Conservation (phyloP, 1,140 invertebrate genomes). For the Zaprionus kolodkinae region DNA sequence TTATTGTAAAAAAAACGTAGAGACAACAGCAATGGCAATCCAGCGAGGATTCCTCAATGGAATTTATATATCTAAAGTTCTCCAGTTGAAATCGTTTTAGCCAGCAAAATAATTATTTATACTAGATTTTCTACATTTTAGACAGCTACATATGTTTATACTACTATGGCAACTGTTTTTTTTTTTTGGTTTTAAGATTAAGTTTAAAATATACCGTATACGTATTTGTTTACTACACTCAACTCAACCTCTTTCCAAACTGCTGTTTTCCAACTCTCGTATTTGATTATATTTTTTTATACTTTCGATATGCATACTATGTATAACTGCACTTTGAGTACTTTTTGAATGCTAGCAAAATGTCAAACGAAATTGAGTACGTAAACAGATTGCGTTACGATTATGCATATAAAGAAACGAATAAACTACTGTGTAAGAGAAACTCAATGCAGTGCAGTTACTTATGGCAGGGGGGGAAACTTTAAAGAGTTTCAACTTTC, state of each 20-base stretch:
- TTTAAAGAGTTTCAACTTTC: not conserved
- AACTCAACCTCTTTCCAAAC: constrained; percentile 12
- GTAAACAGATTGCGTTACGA: constrained; percentile 68
- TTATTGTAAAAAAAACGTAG: constrained; percentile 37
- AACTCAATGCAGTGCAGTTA: constrained; percentile 10
- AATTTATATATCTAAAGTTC: constrained; percentile 22
- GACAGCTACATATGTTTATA: constrained; percentile 18
- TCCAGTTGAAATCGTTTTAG: constrained; percentile 28
- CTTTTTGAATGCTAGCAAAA: constrained; percentile 69
- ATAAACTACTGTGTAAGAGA: constrained; percentile 75
- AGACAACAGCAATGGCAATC: constrained; percentile 13
- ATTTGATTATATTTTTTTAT: constrained; percentile 18
- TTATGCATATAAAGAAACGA: constrained; percentile 79
- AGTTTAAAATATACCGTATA: constrained; percentile 14
- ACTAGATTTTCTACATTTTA: constrained; percentile 29
- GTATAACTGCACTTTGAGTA: constrained; percentile 60
- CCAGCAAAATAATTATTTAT: constrained; percentile 28
- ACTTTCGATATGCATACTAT: constrained; percentile 37
- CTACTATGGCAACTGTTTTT: constrained; percentile 9
- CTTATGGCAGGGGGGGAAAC: not conserved
- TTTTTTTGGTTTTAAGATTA: constrained; percentile 7
- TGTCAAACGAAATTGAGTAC: constrained; percentile 73
- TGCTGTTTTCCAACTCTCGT: constrained; percentile 47
- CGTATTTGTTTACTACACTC: constrained; percentile 7
- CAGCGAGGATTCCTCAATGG: constrained; percentile 2